Conservation (phyloP, 64 coral and sea anemone species). For the Pocillopora damicornis region DNA sequence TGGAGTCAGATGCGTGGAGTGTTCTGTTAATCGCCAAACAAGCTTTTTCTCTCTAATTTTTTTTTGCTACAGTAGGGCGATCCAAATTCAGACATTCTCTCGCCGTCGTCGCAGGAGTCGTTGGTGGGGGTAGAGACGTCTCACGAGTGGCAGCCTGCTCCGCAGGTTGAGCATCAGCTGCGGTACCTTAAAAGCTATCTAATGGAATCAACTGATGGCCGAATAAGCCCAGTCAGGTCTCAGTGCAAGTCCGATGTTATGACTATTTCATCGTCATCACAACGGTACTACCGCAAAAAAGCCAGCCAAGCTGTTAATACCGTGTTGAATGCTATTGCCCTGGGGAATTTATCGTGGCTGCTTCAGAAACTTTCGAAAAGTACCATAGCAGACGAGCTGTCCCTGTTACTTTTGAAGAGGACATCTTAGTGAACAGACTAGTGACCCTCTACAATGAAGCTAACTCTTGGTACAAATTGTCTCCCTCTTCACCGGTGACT, state of each 20-base stretch:
- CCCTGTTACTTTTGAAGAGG: conserved; percentile 1
- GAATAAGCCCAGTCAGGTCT: conserved; percentile 43
- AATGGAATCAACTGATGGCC: conserved; percentile 13
- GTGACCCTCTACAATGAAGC: conserved; percentile 8
- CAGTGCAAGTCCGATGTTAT: conserved; percentile 37
- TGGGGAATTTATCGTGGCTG: conserved; percentile 43
- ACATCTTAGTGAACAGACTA: conserved; percentile 14
- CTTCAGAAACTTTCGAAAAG: not conserved
- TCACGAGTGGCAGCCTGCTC: conserved; percentile 24
- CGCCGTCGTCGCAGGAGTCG: not conserved
- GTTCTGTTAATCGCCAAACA: too few species aligned
- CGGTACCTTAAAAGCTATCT: conserved; percentile 12
- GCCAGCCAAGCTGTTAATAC: conserved; percentile 23
- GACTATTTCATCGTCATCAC: conserved; percentile 20
- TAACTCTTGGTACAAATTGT: conserved; percentile 1
- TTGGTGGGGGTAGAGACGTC: conserved; percentile 7
- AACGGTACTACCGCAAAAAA: conserved; percentile 35
- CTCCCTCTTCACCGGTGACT: not conserved
- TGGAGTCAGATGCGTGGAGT: too few species aligned
- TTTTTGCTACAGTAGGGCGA: not conserved
- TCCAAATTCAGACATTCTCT: conserved; percentile 9
- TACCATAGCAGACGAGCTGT: not conserved
- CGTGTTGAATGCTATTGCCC: conserved; percentile 39
- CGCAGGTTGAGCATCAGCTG: conserved; percentile 6
- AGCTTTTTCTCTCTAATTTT: too few species aligned